Evolutionary conservation across 2,113 vertebrate species (phyloP), one percentile per base, ranked within the genome.

Genomic region (Morone saxatilis): DNA sequence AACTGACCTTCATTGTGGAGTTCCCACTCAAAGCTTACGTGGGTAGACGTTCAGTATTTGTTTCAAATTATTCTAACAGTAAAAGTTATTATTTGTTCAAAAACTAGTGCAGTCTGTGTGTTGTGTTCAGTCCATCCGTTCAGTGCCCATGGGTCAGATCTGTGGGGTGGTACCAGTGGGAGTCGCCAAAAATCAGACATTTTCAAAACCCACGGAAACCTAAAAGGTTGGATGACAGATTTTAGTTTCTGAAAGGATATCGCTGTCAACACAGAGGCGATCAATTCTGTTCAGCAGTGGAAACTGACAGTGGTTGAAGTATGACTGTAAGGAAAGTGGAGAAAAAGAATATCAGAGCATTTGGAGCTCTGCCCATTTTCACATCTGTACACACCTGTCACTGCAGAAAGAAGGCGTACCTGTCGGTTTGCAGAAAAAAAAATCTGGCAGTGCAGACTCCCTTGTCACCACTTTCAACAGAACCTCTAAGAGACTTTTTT

Each of bases 311-410:
- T 7, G 25, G 5, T 19, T 54, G 17, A 67, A 61, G 73, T 2
- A 38, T 22, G 11, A 79, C 41, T n/a, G n/a, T 41, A 56, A 47
- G 22, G 25, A 60, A 65, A 59, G 11, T 7, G 25, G 14, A 50
- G 54, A 50, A 48, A 31, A 78, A 43, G 14, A 41, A 25, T 65
- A 54, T 43, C 7, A 1, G 14, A 68, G 41, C 36, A 65, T 20
- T 63, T 19, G 41, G 50, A 56, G 59, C 22, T 47, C 53, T 70
- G 60, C 19, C 62, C n/a, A 59, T 51, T 70, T 84, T 41, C n/a
- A 81, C 67, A 68, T 65, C 25, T 43, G 16, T 31, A 6, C 13
- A 68, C 72, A 70, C 31, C 36, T 57, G 43, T 76, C 66, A 82
- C 31, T 62, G 41, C 50, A 53, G 38, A 41, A 22, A 71, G 62